Evolutionary conservation across 2,797 vertebrate genomes (phyloP), one percentile per base, ranked within the genome.

Genomic region (Helostoma temminkii): DNA sequence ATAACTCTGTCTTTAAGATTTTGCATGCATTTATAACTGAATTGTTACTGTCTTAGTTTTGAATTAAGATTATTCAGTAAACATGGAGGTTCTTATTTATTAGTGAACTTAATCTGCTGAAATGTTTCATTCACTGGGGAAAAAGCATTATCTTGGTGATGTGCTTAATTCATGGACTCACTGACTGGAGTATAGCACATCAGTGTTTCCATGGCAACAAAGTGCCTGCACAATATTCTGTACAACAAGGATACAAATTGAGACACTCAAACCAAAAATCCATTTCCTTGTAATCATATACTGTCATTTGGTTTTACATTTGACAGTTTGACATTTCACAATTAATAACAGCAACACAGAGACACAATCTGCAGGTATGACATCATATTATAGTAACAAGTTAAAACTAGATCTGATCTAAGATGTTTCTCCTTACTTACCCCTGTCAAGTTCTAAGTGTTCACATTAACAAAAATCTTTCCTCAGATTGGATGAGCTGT

Each of bases 201-300:
- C 87, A 76, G 82, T 90, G 93, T 94, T 92, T 90, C 92, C 91
- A 92, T 91, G 87, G 89, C 62, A 93, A 94, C 93, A 71, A 89
- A 91, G 91, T 90, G 87, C 76, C 85, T 71, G 78, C 78, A 87
- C 69, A 82, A 71, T 76, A 87, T 85, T 89, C 64, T 55, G 78
- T 48, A 75, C 80, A 76, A 84, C 74, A 79, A 89, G 62, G 59
- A 72, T 61, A 43, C 32, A 60, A 78, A 78, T 15, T 54, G 71
- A 80, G 72, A 74, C 78, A 52, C 30, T 65, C 22, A 41, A 78
- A 83, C 63, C 68, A 70, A 74, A 83, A 78, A n/a, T 47, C 71
- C 25, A 74, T 82, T 87, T 84, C 65, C 75, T 67, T 68, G 64
- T 65, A 64, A 87, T 73, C 65, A 79, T 83, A 81, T 72, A 47